Conservation (phyloP, 2,797 vertebrate genomes). For the Trachurus trachurus region DNA sequence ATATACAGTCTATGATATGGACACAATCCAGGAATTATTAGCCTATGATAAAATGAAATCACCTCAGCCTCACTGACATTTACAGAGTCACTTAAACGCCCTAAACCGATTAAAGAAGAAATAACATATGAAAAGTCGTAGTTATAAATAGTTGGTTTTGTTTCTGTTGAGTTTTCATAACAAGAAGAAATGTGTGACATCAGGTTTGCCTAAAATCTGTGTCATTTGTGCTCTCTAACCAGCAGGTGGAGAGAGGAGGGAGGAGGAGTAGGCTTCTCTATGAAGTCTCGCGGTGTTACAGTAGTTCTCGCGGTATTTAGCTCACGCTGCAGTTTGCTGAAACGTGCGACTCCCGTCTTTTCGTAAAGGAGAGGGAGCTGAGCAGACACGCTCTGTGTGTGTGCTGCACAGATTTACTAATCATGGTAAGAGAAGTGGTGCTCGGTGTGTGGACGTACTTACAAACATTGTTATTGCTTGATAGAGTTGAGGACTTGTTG, state of each 20-base stretch:
- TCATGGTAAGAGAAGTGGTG: slow-evolving; percentile 65
- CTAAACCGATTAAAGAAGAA: not conserved
- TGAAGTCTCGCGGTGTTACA: slow-evolving; percentile 33
- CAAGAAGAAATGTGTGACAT: not conserved
- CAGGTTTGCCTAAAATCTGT: not conserved
- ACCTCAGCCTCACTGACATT: not conserved
- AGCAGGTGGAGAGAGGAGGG: not conserved
- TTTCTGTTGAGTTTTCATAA: not conserved
- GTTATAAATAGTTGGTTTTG: not conserved
- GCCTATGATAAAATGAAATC: not conserved
- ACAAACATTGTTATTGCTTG: accelerated
- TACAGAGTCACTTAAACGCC: not conserved
- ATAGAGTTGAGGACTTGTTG: accelerated
- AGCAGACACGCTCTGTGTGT: slow-evolving; percentile 22
- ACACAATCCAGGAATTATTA: not conserved
- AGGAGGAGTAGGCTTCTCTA: not conserved
- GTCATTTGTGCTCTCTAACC: not conserved
- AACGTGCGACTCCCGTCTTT: slow-evolving; percentile 24
- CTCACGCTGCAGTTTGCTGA: not conserved
- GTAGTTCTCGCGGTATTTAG: slow-evolving; percentile 30
- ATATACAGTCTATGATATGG: not conserved
- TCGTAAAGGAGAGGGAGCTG: not conserved
- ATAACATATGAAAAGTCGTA: not conserved
- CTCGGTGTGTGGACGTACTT: accelerated
- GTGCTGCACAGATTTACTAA: slow-evolving; percentile 38